Evolutionary conservation across 2,113 vertebrate species (phyloP).

Genomic region (Vanacampus margaritifer): DNA sequence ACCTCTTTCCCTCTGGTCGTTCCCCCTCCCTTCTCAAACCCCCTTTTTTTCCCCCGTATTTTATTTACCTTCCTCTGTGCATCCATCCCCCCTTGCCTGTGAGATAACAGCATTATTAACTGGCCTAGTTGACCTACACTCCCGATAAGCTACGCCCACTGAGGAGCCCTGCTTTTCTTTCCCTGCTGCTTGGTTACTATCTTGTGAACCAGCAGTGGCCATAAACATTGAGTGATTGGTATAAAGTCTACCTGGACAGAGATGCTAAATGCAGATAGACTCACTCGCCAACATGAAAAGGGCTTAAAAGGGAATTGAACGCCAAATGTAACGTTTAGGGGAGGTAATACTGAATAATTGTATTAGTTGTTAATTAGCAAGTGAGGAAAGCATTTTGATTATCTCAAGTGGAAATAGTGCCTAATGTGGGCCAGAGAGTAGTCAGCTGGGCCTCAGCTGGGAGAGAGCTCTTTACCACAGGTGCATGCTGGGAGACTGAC

Average conservation of each 20-base stretch:
- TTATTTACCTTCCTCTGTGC: conserved; percentile 13
- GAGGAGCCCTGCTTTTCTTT: conserved; percentile 55
- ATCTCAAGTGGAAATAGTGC: conserved; percentile 50
- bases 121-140: conserved; percentile 68
- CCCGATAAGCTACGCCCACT: conserved; percentile 60
- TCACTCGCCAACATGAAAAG: conserved; percentile 15
- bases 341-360: conserved; percentile 53
- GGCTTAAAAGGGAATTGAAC: neutral
- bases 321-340: conserved; percentile 59
- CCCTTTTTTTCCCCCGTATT: neutral
- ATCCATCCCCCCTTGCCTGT: conserved; percentile 32
- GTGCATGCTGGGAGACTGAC: conserved; percentile 60
- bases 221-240: conserved; percentile 40
- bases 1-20: conserved; percentile 43
- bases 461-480: conserved; percentile 61
- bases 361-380: conserved; percentile 66
- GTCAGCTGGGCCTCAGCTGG: conserved; percentile 72
- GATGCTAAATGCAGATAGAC: conserved; percentile 32
- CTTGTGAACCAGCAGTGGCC: conserved; percentile 45
- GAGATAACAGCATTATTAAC: conserved; percentile 72
- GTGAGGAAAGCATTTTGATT: conserved; percentile 67
- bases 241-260: conserved; percentile 39
- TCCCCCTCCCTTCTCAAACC: conserved; percentile 14
- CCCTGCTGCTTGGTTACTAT: conserved; percentile 54
- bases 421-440: conserved; percentile 59